phyloP scores from a whole-genome alignment of 2,113 vertebrate genomes.

The Nansenia antarctica region DNA sequence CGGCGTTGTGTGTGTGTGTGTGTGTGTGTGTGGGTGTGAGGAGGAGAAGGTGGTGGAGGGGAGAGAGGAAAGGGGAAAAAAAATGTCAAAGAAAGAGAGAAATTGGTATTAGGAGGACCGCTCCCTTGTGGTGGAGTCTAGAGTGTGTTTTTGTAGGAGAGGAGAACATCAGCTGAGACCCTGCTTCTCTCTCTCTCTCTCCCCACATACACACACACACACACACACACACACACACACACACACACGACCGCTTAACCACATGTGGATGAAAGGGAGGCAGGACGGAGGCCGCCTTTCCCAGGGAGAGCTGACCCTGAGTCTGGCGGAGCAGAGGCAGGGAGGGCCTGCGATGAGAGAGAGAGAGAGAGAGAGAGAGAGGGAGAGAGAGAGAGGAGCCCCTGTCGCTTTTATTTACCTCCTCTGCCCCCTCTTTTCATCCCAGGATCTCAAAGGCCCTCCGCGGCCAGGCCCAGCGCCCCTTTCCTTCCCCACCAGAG shows the following conservation, averaged over 20 bases:
- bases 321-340: constrained; percentile 24
- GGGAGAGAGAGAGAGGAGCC: constrained; percentile 43
- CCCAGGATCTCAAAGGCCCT: constrained; percentile 77
- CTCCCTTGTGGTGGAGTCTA: constrained; percentile 49
- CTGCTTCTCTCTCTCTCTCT: not conserved
- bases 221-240: constrained; percentile 25
- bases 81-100: not conserved
- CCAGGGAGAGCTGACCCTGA: constrained; percentile 66
- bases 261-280: constrained; percentile 75
- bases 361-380: constrained; percentile 36
- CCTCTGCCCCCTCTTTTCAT: constrained; percentile 76
- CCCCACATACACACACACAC: constrained; percentile 16
- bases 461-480: constrained; percentile 63
- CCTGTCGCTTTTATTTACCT: constrained; percentile 82
- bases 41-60: too few species aligned
- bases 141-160: constrained; percentile 57
- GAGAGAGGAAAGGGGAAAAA: constrained; percentile 15
- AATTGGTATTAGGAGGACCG: not conserved
- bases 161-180: constrained; percentile 29
- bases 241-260: constrained; percentile 60
- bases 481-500: constrained; percentile 80
- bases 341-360: constrained; percentile 7
- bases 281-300: constrained; percentile 64
- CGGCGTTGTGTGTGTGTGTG: too few species aligned
- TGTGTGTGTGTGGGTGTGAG: too few species aligned